Conservation (phyloP, 53 echinoderm and acorn worm genomes). For the Luidia sarsii region DNA sequence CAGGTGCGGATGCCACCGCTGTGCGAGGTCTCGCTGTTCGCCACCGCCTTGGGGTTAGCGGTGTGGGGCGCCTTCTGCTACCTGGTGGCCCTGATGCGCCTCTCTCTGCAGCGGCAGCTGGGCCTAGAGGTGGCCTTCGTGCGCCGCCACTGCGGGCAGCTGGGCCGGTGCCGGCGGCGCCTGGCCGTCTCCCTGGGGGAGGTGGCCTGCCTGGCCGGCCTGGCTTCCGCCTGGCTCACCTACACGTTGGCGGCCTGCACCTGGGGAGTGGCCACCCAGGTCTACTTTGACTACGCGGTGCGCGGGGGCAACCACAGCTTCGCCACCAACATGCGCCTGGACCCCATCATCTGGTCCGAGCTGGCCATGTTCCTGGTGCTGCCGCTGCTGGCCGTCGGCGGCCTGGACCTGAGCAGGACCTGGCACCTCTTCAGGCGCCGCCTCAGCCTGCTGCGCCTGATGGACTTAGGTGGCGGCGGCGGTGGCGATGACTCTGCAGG, state of each 20-base stretch:
- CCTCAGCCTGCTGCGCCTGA: conserved; percentile 50
- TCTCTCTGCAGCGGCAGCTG: conserved; percentile 67
- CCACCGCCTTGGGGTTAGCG: conserved; percentile 9
- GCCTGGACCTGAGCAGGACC: conserved; percentile 51
- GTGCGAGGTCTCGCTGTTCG: conserved; percentile 39
- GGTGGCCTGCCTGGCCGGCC: conserved; percentile 59
- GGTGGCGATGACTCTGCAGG: no score
- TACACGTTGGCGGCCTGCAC: conserved; percentile 53
- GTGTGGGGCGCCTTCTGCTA: conserved; percentile 72
- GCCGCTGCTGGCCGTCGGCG: conserved; percentile 67
- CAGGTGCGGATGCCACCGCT: background rate
- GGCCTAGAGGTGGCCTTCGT: conserved; percentile 66
- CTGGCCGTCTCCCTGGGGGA: conserved; percentile 59
- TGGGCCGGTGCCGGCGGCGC: conserved; percentile 61
- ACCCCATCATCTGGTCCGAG: conserved; percentile 67
- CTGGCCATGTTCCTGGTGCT: conserved; percentile 50
- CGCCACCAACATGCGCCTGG: background rate
- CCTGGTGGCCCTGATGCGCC: conserved; percentile 62
- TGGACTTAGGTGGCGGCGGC: no score
- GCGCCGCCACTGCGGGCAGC: conserved; percentile 45
- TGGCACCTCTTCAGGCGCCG: conserved; percentile 63
- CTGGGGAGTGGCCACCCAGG: conserved; percentile 63
- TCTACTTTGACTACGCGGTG: conserved; percentile 68
- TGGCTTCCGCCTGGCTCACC: conserved; percentile 65
- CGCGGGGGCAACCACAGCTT: background rate